Conservation (phyloP, 53 echinoderm and acorn worm species). For the Antedon mediterranea region DNA sequence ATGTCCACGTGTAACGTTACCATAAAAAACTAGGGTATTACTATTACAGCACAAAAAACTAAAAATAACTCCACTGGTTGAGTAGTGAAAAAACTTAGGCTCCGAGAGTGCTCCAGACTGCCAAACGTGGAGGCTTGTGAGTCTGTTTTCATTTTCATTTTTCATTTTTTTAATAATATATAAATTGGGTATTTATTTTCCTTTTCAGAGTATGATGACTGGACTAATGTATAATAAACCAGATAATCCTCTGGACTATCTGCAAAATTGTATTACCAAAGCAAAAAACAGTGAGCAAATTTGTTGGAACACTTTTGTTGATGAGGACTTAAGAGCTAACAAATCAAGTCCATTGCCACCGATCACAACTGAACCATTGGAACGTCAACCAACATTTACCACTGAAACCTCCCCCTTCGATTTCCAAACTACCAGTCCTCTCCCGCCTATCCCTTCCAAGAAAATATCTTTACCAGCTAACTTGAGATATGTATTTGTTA, state of each 20-base stretch:
- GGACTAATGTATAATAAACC: slow-evolving; percentile 91
- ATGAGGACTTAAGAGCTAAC: slow-evolving; percentile 16
- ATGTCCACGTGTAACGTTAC: too few species aligned
- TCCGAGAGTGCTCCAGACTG: too few species aligned
- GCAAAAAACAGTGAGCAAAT: slow-evolving; percentile 20
- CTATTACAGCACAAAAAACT: too few species aligned
- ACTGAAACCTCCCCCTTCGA: slow-evolving; percentile 22
- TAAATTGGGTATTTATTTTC: background rate
- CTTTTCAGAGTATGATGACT: slow-evolving; percentile 82
- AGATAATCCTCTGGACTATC: slow-evolving; percentile 65
- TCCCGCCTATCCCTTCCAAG: slow-evolving; percentile 55
- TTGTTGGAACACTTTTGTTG: slow-evolving; percentile 65
- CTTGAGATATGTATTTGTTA: slow-evolving; percentile 31
- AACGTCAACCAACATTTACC: slow-evolving; percentile 24
- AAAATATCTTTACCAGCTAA: background rate
- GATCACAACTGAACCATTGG: slow-evolving; percentile 27
- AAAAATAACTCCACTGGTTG: too few species aligned
- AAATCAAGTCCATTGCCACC: slow-evolving; percentile 52
- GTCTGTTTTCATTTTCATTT: too few species aligned
- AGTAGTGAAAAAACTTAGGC: too few species aligned
- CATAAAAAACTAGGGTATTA: too few species aligned
- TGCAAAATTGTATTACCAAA: slow-evolving; percentile 57
- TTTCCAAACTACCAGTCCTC: slow-evolving; percentile 51
- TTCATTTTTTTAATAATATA: background rate
- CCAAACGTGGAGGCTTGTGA: too few species aligned